Evolutionary conservation across 2,797 vertebrate species (phyloP).

Genomic region (Ispidina lecontei): DNA sequence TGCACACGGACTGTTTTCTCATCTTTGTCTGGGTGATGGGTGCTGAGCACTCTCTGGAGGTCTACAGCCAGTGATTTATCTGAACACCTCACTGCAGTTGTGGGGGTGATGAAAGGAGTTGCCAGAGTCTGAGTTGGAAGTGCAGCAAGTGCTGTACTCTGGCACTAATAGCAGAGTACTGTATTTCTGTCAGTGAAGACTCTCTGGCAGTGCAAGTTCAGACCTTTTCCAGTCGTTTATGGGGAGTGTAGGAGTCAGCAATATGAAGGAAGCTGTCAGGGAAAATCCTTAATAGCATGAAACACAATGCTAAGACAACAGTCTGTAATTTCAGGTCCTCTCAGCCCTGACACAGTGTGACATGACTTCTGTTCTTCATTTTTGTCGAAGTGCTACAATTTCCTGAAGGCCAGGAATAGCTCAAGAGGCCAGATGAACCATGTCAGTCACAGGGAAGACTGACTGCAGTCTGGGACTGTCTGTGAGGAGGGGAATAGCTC

Average conservation of each 20-base stretch:
- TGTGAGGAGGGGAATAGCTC: background rate
- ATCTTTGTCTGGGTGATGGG: background rate
- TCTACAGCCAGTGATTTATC: background rate
- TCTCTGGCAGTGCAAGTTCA: background rate
- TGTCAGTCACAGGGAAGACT: background rate
- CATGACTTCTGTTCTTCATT: background rate
- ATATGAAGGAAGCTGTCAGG: background rate
- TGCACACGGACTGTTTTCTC: background rate
- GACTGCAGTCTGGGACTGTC: background rate
- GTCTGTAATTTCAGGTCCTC: background rate
- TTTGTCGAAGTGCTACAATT: background rate
- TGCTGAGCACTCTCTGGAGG: background rate
- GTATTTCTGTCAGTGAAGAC: background rate
- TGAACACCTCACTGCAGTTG: background rate
- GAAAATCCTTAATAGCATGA: background rate
- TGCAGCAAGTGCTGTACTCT: background rate
- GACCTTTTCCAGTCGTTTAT: slow-evolving; percentile 2
- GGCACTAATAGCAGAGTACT: background rate
- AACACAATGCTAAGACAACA: background rate
- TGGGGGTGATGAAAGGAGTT: background rate
- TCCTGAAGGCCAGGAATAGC: background rate
- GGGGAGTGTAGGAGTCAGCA: background rate
- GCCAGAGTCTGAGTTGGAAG: background rate
- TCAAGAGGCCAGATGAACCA: background rate
- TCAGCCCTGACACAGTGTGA: background rate